These are phyloP conservation scores for Acrocephalus scirpaceus DNA, from an alignment of 2,797 vertebrate genomes.

Conservation along the genomic window DNA sequence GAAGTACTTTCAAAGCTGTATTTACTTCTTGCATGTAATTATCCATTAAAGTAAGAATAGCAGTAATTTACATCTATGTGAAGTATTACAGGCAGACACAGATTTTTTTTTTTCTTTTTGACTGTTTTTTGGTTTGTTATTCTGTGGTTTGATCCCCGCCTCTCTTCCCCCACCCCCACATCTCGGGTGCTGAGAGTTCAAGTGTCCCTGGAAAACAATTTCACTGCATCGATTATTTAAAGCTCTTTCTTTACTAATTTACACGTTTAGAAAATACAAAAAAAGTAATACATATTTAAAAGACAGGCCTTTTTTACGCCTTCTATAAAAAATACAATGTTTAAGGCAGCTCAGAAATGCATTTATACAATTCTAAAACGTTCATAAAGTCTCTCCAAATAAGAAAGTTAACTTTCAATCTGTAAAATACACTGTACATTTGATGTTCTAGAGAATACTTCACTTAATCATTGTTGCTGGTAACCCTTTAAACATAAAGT, in stretches of 20 bases:
- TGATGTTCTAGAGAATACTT: constrained; percentile 76
- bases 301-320: constrained; percentile 83
- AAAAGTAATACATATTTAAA: constrained; percentile 81
- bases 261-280: constrained; percentile 79
- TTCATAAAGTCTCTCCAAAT: constrained; percentile 91
- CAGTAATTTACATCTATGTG: constrained; percentile 64
- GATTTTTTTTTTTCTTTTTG: not conserved
- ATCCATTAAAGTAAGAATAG: constrained; percentile 73
- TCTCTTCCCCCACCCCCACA: not conserved
- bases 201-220: constrained; percentile 65
- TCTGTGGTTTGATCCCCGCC: not conserved
- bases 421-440: constrained; percentile 93
- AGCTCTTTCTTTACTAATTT: constrained; percentile 82
- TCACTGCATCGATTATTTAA: constrained; percentile 72
- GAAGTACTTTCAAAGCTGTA: constrained; percentile 61
- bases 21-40: constrained; percentile 73
- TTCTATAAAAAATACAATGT: constrained; percentile 92
- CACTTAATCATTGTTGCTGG: constrained; percentile 69
- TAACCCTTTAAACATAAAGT: constrained; percentile 80
- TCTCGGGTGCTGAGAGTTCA: constrained; percentile 41
- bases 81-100: constrained; percentile 41
- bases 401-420: constrained; percentile 87
- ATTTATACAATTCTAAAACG: constrained; percentile 90
- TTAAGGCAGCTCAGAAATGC: constrained; percentile 92
- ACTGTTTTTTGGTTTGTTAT: constrained; percentile 51